Evolutionary conservation across 2,113 vertebrate genomes (phyloP), one percentile per base, ranked within the genome.

Genomic region (Vimba vimba): DNA sequence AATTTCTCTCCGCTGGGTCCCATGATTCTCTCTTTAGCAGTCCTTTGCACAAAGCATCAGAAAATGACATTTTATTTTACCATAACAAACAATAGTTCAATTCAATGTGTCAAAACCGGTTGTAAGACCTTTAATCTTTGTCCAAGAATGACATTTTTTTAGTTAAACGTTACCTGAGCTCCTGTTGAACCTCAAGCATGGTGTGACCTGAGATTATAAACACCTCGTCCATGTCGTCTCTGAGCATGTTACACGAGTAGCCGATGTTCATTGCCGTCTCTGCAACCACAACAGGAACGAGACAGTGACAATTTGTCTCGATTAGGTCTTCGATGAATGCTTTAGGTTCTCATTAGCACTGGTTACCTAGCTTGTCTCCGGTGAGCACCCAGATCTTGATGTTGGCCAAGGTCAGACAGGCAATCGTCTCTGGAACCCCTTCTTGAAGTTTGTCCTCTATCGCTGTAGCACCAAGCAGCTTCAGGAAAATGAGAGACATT

Each of bases 321-420:
- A 80, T 45, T 73, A 74, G 19, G 57, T 39, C 52, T 62, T n/a
- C 6, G 23, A 15, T 52, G 6, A 25, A 11, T 43, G 36, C 19
- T 47, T 50, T 1, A 50, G 21, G 23, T 45, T 13, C 27, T 74
- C 83, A 17, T 50, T 15, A 33, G 27, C 21, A 79, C 19, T 15
- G 62, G 17, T 91, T 95, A 97, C 96, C 96, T 89, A 96, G 94
- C 90, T 97, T 97, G 89, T 97, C 96, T 88, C 97, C 97, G 60
- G 96, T 97, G 79, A 97, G 94, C 74, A 97, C 93, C 96, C 96
- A 97, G 89, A 96, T 95, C 92, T 97, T 97, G 89, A 97, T 96
- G 89, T 95, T 95, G 25, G 96, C 95, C 47, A 96, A 89, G 75
- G 86, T 94, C 66, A 97, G 93, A 88, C 92, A 93, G 85, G 93